These are phyloP conservation scores for Columba livia DNA, from an alignment of 2,113 vertebrate genomes.

Conservation along the genomic window DNA sequence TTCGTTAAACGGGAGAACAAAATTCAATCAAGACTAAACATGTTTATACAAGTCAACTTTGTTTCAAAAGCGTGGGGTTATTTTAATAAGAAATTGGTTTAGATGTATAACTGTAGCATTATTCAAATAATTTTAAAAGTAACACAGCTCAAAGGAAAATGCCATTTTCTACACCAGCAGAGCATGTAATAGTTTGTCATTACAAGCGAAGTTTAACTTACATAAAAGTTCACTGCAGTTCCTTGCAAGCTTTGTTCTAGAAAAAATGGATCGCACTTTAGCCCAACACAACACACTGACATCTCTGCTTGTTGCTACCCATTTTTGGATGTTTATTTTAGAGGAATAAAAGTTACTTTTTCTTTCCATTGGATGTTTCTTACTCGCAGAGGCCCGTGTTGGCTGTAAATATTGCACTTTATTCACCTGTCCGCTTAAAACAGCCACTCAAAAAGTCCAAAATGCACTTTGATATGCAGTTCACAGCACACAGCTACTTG, in stretches of 20 bases:
- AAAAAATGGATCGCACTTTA: not conserved
- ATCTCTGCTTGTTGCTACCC: not conserved
- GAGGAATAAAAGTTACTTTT: not conserved
- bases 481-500: not conserved
- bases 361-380: not conserved
- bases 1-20: slow-evolving; percentile 26
- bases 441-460: not conserved
- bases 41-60: slow-evolving; percentile 18
- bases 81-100: slow-evolving; percentile 66
- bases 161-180: slow-evolving; percentile 80
- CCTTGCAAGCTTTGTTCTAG: not conserved
- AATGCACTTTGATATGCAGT: not conserved
- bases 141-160: slow-evolving; percentile 70
- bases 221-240: slow-evolving; percentile 35
- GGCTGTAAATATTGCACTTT: not conserved
- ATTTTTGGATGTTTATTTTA: not conserved
- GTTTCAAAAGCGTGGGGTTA: slow-evolving; percentile 43
- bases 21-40: slow-evolving; percentile 44
- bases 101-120: slow-evolving; percentile 46
- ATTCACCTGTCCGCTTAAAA: not conserved
- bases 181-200: slow-evolving; percentile 75
- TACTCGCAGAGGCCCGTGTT: not conserved
- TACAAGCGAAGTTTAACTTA: slow-evolving; percentile 69
- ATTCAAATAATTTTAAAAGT: slow-evolving; percentile 71
- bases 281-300: not conserved